phyloP scores from a whole-genome alignment of 2,113 vertebrate genomes.

The Mesocricetus auratus region DNA sequence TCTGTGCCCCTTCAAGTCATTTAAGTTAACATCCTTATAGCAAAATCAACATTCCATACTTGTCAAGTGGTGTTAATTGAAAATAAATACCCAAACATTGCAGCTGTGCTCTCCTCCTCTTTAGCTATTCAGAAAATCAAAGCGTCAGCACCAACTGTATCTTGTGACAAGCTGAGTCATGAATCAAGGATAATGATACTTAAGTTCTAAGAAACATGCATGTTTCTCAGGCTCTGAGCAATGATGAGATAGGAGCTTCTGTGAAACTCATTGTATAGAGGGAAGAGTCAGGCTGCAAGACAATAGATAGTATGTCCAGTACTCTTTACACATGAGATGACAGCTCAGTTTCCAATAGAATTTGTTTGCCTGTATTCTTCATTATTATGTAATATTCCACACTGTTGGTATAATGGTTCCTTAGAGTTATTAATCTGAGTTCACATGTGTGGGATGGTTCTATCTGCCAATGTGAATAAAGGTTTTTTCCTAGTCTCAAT shows the following conservation, averaged over 20 bases:
- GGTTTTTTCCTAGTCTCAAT: neutral
- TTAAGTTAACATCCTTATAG: constrained; percentile 22
- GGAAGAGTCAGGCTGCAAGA: neutral
- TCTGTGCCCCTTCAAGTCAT: constrained; percentile 12
- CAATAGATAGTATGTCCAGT: neutral
- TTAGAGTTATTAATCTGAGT: neutral
- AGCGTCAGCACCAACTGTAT: neutral
- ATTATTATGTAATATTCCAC: neutral
- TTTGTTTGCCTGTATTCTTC: neutral
- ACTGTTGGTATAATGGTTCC: neutral
- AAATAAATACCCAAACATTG: constrained; percentile 40
- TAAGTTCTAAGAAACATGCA: neutral
- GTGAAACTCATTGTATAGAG: neutral
- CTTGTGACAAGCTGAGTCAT: neutral
- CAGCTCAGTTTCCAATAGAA: neutral
- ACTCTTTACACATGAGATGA: neutral
- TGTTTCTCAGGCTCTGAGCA: neutral
- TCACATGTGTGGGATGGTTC: neutral
- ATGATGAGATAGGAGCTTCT: neutral
- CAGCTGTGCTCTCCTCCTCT: neutral
- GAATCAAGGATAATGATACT: neutral
- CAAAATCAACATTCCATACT: constrained; percentile 27
- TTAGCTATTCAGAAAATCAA: neutral
- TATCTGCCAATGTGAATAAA: neutral
- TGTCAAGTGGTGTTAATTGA: constrained; percentile 41